These are phyloP conservation scores for Lasioglossum marginatum DNA, from an alignment of 2,888 invertebrate genomes.

Conservation along the genomic window DNA sequence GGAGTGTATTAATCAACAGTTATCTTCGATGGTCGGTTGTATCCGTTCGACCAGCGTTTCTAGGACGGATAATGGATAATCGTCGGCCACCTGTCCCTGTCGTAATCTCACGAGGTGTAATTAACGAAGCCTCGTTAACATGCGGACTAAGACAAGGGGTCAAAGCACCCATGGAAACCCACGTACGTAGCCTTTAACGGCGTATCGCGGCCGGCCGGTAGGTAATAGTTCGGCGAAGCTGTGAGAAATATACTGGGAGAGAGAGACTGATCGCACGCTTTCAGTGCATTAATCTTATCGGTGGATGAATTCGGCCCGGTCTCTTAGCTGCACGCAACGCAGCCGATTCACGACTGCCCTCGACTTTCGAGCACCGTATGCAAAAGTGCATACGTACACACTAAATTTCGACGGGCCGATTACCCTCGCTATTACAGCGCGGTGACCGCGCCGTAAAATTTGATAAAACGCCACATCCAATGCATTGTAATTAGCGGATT, in stretches of 20 bases:
- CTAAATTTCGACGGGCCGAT: not conserved
- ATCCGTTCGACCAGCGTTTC: conserved; percentile 60
- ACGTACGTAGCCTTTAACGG: conserved; percentile 50
- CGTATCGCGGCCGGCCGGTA: conserved; percentile 13
- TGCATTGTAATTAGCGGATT: not conserved
- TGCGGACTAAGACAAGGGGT: conserved; percentile 64
- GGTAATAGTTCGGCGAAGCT: conserved; percentile 43
- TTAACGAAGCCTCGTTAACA: conserved; percentile 75
- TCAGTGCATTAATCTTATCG: conserved; percentile 19
- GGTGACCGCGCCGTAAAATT: not conserved
- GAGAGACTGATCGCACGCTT: conserved; percentile 27
- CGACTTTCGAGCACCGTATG: not conserved
- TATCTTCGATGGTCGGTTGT: conserved; percentile 62
- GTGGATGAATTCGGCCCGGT: conserved; percentile 21
- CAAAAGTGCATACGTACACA: not conserved
- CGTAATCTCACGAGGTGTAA: conserved; percentile 75
- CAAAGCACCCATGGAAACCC: conserved; percentile 70
- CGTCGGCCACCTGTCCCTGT: conserved; percentile 77
- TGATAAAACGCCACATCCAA: not conserved
- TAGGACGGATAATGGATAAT: conserved; percentile 72
- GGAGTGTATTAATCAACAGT: conserved; percentile 70
- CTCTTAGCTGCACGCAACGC: conserved; percentile 15
- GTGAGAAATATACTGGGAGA: conserved; percentile 23
- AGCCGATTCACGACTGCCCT: not conserved
- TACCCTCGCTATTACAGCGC: not conserved